Evolutionary conservation across 2,797 vertebrate species (phyloP), one percentile per base, ranked within the genome.

Genomic region (Cossypha polioptera): DNA sequence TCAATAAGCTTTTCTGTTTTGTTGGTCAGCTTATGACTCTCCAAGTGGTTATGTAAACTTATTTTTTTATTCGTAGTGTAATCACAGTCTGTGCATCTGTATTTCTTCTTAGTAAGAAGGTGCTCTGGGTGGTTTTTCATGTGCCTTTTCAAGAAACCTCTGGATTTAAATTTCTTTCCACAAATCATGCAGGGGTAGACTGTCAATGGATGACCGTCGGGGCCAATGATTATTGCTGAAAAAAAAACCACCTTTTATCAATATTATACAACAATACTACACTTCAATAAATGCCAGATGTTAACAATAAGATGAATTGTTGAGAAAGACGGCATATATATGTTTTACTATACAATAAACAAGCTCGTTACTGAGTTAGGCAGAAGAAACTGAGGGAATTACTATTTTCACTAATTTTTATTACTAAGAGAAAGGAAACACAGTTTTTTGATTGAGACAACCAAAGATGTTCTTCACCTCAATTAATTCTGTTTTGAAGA

Each of bases 21-120:
- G 98, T 98, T 99, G 98, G 98, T 99, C 76, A 99, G 98, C 89
- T 99, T 99, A 73, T 99, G 99, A 90, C 99, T 99, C 98, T 99
- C 99, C 98, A 99, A 98, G 97, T 99, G 99, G 98, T 99, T 99
- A 97, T 99, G 99, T 95, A 99, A 98, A 98, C 99, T 99, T 96
- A 98, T 98, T 96, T 99, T 99, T 98, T 99, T 99, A 97, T 99
- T 99, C 89, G 99, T 99, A 98, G 99, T 99, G 98, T 99, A 99
- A 88, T 99, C 99, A 91, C 99, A 99, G 98, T 99, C 99, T 58
- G 99, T 99, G 92, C 99, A 99, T 96, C 99, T 99, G 97, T 99
- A 99, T 97, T 99, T 99, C 96, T 99, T 99, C 97, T 99, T 99
- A 54, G 99, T 98, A 21, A 98, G 98, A 97, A 99, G 97, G 92